Evolutionary conservation across 2,888 invertebrate species (phyloP).

Genomic region (Germaria angustata): DNA sequence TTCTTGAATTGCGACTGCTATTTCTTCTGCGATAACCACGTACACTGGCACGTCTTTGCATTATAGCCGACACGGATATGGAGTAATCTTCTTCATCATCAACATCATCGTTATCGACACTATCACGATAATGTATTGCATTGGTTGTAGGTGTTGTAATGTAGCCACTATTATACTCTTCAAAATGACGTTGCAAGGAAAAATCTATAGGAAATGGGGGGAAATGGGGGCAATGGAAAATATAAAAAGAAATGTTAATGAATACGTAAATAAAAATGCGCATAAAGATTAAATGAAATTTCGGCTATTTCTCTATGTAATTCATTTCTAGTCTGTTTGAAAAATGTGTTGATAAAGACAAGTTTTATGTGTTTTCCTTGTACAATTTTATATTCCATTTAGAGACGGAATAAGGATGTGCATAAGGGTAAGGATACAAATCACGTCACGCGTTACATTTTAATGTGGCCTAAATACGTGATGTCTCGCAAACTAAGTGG

Average conservation of each 20-base stretch:
- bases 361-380: background rate
- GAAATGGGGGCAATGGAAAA: background rate
- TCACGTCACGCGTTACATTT: constrained; percentile 48
- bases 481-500: constrained; percentile 35
- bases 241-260: background rate
- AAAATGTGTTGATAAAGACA: background rate
- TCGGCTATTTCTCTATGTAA: background rate
- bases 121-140: constrained; percentile 51
- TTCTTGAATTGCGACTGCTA: constrained; percentile 83
- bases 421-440: background rate
- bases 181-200: constrained; percentile 60
- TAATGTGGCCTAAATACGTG: constrained; percentile 58
- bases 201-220: constrained; percentile 55
- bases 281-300: constrained; percentile 16
- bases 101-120: constrained; percentile 68
- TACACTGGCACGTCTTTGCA: constrained; percentile 88
- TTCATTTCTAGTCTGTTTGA: background rate
- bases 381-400: background rate
- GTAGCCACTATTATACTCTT: constrained; percentile 50
- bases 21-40: constrained; percentile 84
- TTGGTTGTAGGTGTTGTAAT: constrained; percentile 57
- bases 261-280: background rate
- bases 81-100: constrained; percentile 92
- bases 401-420: background rate
- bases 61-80: constrained; percentile 90